phyloP scores from a whole-genome alignment of 2,888 invertebrate species.

The Dryocosmus kuriphilus region DNA sequence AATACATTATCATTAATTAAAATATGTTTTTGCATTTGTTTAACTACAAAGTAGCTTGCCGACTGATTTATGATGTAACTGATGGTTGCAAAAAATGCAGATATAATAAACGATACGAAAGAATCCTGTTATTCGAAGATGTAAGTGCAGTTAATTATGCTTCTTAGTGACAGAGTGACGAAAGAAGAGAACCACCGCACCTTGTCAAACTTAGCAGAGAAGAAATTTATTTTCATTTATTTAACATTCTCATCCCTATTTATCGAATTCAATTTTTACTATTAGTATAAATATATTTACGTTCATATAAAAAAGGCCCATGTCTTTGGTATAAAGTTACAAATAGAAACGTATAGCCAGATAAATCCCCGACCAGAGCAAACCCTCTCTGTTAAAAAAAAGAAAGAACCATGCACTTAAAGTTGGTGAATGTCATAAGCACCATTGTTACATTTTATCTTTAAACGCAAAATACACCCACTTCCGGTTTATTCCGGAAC shows the following conservation, averaged over 20 bases:
- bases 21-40: conserved; percentile 50
- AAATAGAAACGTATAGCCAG: too few relatives aligned
- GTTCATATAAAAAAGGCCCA: too few relatives aligned
- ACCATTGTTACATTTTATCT: too few relatives aligned
- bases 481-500: too few relatives aligned
- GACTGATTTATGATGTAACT: conserved; percentile 29
- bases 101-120: conserved; percentile 5
- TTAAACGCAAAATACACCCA: too few relatives aligned
- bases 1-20: conserved; percentile 70
- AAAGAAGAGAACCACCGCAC: not conserved
- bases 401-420: too few relatives aligned
- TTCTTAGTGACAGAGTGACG: conserved; percentile 2
- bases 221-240: not conserved
- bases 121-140: conserved; percentile 7
- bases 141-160: conserved; percentile 20
- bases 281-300: too few relatives aligned
- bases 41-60: conserved; percentile 23
- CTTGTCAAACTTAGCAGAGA: not conserved
- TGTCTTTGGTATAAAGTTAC: too few relatives aligned
- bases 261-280: not conserved
- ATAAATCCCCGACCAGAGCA: too few relatives aligned
- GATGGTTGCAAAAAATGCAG: not conserved
- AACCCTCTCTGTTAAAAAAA: too few relatives aligned
- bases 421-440: too few relatives aligned
- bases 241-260: not conserved